These are phyloP conservation scores for Drosophila suboccidentalis DNA, from an alignment of 2,888 invertebrate genomes.

Conservation along the genomic window DNA sequence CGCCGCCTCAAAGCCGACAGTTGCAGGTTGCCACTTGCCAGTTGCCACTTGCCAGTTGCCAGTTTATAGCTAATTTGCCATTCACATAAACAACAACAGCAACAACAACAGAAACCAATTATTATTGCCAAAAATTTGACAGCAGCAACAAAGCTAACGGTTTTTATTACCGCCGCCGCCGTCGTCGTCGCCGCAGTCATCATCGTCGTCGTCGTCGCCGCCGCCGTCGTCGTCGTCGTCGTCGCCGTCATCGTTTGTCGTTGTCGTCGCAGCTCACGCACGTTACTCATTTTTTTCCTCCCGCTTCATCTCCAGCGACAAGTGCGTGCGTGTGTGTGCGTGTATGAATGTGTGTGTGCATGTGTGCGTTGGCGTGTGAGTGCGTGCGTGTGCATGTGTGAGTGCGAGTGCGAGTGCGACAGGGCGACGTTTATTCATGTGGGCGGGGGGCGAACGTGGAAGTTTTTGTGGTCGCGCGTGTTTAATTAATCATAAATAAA, in stretches of 20 bases:
- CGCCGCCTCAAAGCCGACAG: slow-evolving; percentile 40
- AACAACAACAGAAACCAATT: slow-evolving; percentile 30
- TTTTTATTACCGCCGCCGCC: slow-evolving; percentile 59
- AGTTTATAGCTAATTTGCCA: slow-evolving; percentile 67
- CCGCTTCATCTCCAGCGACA: slow-evolving; percentile 38
- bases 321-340: slow-evolving; percentile 49
- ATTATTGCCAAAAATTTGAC: slow-evolving; percentile 41
- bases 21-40: slow-evolving; percentile 30
- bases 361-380: slow-evolving; percentile 34
- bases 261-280: slow-evolving; percentile 51
- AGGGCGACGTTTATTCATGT: slow-evolving; percentile 18
- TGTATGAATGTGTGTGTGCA: slow-evolving; percentile 33
- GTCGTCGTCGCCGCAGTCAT: slow-evolving; percentile 27
- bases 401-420: slow-evolving; percentile 22
- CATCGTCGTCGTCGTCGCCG: slow-evolving; percentile 12
- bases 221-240: slow-evolving; percentile 12
- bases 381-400: slow-evolving; percentile 28
- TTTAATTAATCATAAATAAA: slow-evolving; percentile 77
- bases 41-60: slow-evolving; percentile 52
- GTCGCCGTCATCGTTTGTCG: slow-evolving; percentile 28
- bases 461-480: slow-evolving; percentile 71
- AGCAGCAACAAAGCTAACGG: slow-evolving; percentile 45
- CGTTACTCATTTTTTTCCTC: slow-evolving; percentile 55
- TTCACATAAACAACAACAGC: slow-evolving; percentile 43
- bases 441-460: slow-evolving; percentile 17